phyloP scores from a whole-genome alignment of 2,797 vertebrate genomes.

The Eidolon dupreanum region DNA sequence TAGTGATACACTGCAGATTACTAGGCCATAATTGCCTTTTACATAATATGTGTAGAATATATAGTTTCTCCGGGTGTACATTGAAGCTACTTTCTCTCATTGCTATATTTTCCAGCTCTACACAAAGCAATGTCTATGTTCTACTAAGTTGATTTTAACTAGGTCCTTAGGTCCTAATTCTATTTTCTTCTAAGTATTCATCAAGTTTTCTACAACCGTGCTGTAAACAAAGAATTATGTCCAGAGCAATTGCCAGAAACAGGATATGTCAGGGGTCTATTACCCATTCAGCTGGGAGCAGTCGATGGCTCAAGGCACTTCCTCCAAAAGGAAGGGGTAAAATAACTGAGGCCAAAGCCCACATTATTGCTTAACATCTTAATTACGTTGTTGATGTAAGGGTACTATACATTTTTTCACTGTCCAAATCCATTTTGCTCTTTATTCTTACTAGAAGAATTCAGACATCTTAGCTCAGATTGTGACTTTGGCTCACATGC shows the following conservation, averaged over 20 bases:
- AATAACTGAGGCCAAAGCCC: conserved; percentile 81
- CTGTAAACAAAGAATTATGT: conserved; percentile 85
- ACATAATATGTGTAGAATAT: conserved; percentile 69
- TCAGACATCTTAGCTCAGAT: conserved; percentile 9
- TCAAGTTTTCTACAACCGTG: conserved; percentile 74
- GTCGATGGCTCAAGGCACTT: conserved; percentile 83
- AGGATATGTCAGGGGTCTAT: conserved; percentile 83
- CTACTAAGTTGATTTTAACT: conserved; percentile 79
- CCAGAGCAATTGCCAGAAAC: conserved; percentile 82
- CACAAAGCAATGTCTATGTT: conserved; percentile 75
- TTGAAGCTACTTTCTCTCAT: conserved; percentile 61
- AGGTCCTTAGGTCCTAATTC: conserved; percentile 76
- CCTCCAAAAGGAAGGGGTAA: conserved; percentile 81
- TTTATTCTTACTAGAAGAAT: conserved; percentile 44
- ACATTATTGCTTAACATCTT: conserved; percentile 61
- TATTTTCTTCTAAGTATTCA: conserved; percentile 78
- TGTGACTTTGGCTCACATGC: not conserved
- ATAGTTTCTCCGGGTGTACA: conserved; percentile 58
- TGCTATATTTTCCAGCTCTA: conserved; percentile 69
- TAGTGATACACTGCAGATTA: conserved; percentile 79
- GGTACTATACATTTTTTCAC: conserved; percentile 57
- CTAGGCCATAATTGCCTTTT: conserved; percentile 68
- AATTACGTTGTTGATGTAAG: conserved; percentile 83
- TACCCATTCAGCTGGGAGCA: conserved; percentile 80
- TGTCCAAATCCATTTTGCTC: conserved; percentile 79